Conservation (phyloP, 2,113 vertebrate species). For the Paratilapia polleni region DNA sequence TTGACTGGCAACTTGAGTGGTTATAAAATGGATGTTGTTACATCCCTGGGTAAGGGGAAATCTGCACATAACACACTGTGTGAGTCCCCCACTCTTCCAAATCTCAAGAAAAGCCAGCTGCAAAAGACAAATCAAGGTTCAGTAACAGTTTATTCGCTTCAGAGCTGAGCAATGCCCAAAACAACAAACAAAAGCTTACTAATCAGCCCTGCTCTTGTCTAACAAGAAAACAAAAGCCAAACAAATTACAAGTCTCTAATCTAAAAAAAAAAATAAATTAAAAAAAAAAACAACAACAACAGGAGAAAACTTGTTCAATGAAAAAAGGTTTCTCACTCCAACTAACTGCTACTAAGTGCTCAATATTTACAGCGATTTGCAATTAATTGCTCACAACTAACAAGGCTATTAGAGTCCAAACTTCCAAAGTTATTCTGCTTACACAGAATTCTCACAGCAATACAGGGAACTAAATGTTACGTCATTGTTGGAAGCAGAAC, state of each 20-base stretch:
- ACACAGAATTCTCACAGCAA: background rate
- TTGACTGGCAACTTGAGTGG: background rate
- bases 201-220: background rate
- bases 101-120: background rate
- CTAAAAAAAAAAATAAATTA: background rate
- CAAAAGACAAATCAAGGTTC: background rate
- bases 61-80: background rate
- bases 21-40: background rate
- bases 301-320: background rate
- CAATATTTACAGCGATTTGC: background rate
- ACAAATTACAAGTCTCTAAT: background rate
- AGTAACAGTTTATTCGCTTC: background rate
- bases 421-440: background rate
- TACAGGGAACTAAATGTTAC: background rate
- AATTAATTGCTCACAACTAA: background rate
- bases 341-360: background rate
- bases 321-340: background rate
- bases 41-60: background rate
- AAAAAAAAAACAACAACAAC: no score
- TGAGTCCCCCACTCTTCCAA: background rate
- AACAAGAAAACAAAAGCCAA: background rate
- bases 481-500: background rate
- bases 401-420: background rate
- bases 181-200: conserved; percentile 1
- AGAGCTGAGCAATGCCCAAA: background rate